These are phyloP conservation scores for Drosophila meridiana DNA, from an alignment of 2,888 invertebrate species.

Conservation along the genomic window DNA sequence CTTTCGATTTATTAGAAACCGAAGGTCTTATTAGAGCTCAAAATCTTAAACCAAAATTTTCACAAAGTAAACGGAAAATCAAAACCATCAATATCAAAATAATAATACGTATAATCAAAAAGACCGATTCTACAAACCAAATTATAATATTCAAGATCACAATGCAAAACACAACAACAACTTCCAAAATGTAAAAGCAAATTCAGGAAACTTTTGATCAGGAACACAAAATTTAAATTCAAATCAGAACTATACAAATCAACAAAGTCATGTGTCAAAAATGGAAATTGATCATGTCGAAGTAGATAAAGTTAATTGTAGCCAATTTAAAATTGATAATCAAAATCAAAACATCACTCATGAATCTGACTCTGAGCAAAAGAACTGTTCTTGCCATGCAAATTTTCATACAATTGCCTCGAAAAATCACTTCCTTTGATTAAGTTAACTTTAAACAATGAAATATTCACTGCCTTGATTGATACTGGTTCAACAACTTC, in stretches of 20 bases:
- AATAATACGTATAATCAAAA: neutral
- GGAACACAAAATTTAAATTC: slow-evolving; percentile 1
- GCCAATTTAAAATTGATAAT: neutral
- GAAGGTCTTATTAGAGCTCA: neutral
- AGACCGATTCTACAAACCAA: neutral
- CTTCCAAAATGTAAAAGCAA: neutral
- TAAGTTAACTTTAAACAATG: neutral
- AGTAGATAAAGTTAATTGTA: neutral
- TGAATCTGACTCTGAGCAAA: neutral
- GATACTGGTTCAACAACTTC: neutral
- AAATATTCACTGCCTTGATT: neutral
- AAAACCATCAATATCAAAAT: neutral
- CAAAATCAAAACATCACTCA: neutral
- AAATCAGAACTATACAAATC: neutral
- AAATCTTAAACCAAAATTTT: neutral
- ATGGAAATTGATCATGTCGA: neutral
- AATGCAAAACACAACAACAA: neutral
- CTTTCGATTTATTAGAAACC: too few relatives aligned
- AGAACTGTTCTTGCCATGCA: neutral
- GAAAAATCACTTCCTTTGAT: neutral
- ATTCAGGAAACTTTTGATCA: slow-evolving; percentile 2
- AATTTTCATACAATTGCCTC: neutral
- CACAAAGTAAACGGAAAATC: neutral
- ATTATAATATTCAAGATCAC: neutral
- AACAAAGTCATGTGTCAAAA: neutral